Conservation (phyloP, 2,113 vertebrate genomes). For the Plectropomus leopardus region DNA sequence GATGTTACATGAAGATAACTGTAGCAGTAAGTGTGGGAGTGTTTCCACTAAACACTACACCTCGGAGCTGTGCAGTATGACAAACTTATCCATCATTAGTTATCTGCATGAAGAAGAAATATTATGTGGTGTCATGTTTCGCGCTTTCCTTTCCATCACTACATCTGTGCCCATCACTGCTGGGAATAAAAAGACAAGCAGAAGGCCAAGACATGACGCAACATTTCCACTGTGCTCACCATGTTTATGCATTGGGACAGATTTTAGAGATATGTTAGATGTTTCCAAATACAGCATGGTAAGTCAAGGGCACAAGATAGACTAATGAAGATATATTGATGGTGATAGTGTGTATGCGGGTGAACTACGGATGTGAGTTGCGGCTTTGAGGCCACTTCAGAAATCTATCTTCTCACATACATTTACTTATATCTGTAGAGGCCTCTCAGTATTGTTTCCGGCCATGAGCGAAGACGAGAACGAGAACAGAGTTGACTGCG, state of each 20-base stretch:
- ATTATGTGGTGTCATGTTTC: slow-evolving; percentile 2
- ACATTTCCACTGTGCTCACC: slow-evolving; percentile 43
- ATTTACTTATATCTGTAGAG: slow-evolving; percentile 1
- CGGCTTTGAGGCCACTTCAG: slow-evolving; percentile 40
- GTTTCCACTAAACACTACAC: slow-evolving; percentile 33
- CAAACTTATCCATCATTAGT: slow-evolving; percentile 1
- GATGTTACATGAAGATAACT: slow-evolving; percentile 52
- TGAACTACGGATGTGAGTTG: slow-evolving; percentile 52
- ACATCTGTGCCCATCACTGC: slow-evolving; percentile 18
- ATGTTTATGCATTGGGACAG: background rate
- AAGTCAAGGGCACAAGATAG: background rate
- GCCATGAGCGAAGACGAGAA: background rate
- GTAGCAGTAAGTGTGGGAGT: slow-evolving; percentile 47
- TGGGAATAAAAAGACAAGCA: background rate
- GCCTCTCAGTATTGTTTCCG: slow-evolving; percentile 11
- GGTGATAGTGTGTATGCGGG: background rate
- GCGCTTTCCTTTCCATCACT: background rate
- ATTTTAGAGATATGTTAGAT: slow-evolving; percentile 16
- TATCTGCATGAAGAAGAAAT: background rate
- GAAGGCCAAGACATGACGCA: slow-evolving; percentile 5
- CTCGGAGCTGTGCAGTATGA: background rate
- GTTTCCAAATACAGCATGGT: slow-evolving; percentile 5
- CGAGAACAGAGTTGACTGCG: background rate
- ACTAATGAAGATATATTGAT: background rate
- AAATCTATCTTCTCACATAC: background rate